These are phyloP conservation scores for Epinotia ramella DNA, from an alignment of 2,888 invertebrate genomes.

Conservation along the genomic window DNA sequence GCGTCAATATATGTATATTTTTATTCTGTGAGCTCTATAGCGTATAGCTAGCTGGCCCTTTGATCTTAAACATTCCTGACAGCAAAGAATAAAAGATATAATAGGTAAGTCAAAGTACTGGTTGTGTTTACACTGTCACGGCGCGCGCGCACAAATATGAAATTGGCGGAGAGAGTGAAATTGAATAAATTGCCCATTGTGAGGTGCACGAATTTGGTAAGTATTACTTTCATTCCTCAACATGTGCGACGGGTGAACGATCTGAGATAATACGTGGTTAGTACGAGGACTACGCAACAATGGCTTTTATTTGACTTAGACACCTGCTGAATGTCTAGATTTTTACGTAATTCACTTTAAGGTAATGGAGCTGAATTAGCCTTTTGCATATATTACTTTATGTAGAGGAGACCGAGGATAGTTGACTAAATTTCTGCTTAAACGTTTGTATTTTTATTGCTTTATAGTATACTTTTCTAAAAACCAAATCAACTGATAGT, in stretches of 20 bases:
- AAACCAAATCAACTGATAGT: too few species aligned
- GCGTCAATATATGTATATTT: too few species aligned
- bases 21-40: too few species aligned
- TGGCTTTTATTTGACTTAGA: slow-evolving; percentile 34
- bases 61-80: too few species aligned
- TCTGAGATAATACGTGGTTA: slow-evolving; percentile 54
- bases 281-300: slow-evolving; percentile 37
- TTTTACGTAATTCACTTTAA: slow-evolving; percentile 34
- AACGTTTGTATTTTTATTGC: too few species aligned
- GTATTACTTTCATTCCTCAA: slow-evolving; percentile 80
- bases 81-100: too few species aligned
- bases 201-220: slow-evolving; percentile 78
- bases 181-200: slow-evolving; percentile 83
- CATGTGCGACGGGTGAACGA: slow-evolving; percentile 69
- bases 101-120: slow-evolving; percentile 12
- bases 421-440: too few species aligned
- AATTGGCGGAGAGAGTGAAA: slow-evolving; percentile 82
- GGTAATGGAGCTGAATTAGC: slow-evolving; percentile 16
- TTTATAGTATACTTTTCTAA: too few species aligned
- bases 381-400: too few species aligned
- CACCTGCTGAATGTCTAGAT: slow-evolving; percentile 36
- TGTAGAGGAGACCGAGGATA: too few species aligned
- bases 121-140: not conserved
- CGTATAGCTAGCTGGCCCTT: too few species aligned
- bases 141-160: slow-evolving; percentile 69